Evolutionary conservation across 1,140 invertebrate genomes (phyloP).

Genomic region (Anadara kagoshimensis): DNA sequence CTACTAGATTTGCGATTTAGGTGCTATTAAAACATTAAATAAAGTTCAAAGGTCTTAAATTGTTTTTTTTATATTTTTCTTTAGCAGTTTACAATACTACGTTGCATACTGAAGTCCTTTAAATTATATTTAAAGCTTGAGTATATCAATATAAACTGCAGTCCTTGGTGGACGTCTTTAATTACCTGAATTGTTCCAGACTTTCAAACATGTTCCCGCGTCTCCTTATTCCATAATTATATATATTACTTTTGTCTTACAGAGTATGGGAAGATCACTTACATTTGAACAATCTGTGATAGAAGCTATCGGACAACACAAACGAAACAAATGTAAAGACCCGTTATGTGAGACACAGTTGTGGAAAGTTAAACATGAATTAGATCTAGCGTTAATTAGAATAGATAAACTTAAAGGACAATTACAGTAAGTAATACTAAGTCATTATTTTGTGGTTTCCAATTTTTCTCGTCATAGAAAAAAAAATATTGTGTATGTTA

Average conservation of each 20-base stretch:
- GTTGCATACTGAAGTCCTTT: too few species aligned
- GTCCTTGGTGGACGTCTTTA: too few species aligned
- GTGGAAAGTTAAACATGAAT: slow-evolving; percentile 90
- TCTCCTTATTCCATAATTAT: too few species aligned
- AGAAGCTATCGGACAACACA: slow-evolving; percentile 81
- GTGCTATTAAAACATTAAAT: too few species aligned
- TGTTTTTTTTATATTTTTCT: too few species aligned
- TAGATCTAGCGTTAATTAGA: slow-evolving; percentile 87
- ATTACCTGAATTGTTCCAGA: too few species aligned
- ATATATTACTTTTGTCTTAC: slow-evolving; percentile 31
- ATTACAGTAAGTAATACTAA: slow-evolving; percentile 19
- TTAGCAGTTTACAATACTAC: too few species aligned
- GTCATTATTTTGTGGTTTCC: not conserved
- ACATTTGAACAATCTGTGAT: slow-evolving; percentile 90
- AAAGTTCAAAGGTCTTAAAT: too few species aligned
- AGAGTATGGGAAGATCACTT: slow-evolving; percentile 86
- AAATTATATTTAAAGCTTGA: not conserved
- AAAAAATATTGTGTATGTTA: not conserved
- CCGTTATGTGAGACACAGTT: slow-evolving; percentile 79
- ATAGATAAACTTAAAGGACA: slow-evolving; percentile 76
- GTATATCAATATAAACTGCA: too few species aligned
- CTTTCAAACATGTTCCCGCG: too few species aligned
- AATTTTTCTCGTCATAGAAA: too few species aligned
- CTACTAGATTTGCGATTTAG: too few species aligned
- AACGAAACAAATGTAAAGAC: slow-evolving; percentile 82